Percentiles rank a stretch among this genome's conserved stretches.
These are phyloP conservation scores for Epinephelus cyanopodus DNA, from an alignment of 2,113 vertebrate species.

Conservation along the genomic window DNA sequence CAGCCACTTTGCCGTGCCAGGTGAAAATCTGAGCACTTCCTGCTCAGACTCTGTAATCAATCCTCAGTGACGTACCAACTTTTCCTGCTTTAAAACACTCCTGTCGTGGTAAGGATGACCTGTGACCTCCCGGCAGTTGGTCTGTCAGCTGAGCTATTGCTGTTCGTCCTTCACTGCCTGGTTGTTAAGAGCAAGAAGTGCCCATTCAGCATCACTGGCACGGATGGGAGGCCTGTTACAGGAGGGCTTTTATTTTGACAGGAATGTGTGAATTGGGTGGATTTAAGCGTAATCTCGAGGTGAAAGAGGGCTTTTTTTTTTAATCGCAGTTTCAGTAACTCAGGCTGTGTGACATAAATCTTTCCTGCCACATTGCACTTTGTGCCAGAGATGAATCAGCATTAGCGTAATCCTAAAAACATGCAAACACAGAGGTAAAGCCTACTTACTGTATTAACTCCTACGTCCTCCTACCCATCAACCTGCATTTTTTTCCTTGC, in stretches of 20 bases:
- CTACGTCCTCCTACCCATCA: background rate
- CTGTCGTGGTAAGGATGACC: constrained; percentile 30
- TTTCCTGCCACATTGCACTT: background rate
- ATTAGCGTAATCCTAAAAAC: constrained; percentile 1
- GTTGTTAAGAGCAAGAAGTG: background rate
- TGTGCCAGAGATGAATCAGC: background rate
- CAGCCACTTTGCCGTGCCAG: background rate
- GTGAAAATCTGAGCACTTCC: constrained; percentile 14
- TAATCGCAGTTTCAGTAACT: background rate
- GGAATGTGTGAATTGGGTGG: background rate
- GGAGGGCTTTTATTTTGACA: background rate
- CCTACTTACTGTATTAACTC: background rate
- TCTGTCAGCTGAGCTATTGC: constrained; percentile 17
- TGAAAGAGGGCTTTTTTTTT: constrained; percentile 2
- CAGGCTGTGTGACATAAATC: background rate
- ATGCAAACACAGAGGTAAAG: background rate
- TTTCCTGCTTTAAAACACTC: constrained; percentile 43
- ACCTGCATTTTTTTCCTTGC: background rate
- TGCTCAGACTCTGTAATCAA: background rate
- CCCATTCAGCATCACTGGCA: background rate
- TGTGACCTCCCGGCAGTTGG: constrained; percentile 32
- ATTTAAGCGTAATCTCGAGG: background rate
- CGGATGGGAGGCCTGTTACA: background rate
- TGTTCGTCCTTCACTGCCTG: background rate
- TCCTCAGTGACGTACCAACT: constrained; percentile 2